Evolutionary conservation across 2,888 invertebrate species (phyloP).

Genomic region (Drosophila acutilabella): DNA sequence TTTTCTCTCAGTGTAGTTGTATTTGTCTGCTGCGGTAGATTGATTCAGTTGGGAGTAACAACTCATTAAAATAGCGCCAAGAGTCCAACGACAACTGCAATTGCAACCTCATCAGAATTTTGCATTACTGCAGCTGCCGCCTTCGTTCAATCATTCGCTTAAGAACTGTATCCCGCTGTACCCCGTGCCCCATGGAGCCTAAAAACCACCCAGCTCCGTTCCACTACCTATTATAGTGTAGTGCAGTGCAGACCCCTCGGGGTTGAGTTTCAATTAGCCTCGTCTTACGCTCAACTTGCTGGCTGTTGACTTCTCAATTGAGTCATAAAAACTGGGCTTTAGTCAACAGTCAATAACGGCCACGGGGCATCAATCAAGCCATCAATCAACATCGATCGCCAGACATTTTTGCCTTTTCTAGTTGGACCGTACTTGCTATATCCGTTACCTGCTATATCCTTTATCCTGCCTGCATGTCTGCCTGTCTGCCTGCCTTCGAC

Average conservation of each 20-base stretch:
- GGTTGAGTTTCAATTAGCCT: constrained; percentile 43
- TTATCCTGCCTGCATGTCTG: not conserved
- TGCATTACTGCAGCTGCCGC: constrained; percentile 22
- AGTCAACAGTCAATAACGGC: constrained; percentile 16
- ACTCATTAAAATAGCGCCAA: constrained; percentile 29
- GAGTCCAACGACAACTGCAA: constrained; percentile 29
- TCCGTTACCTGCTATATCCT: not conserved
- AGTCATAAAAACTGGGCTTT: constrained; percentile 24
- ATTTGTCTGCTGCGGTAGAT: constrained; percentile 41
- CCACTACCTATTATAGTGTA: no score
- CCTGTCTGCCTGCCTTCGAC: not conserved
- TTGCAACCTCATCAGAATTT: constrained; percentile 22
- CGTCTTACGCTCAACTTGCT: constrained; percentile 28
- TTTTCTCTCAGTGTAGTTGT: not conserved
- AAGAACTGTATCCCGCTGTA: not conserved
- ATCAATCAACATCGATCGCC: constrained; percentile 70
- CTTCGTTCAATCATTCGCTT: constrained; percentile 22
- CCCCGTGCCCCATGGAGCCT: no score
- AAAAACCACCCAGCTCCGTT: no score
- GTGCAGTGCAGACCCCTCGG: no score
- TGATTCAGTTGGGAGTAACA: constrained; percentile 55
- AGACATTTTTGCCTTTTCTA: constrained; percentile 22
- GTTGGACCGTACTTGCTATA: constrained; percentile 38
- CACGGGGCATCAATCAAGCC: constrained; percentile 60
- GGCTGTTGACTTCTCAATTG: constrained; percentile 37